Base-by-base conservation (phyloP, 92 coral and sea anemone genomes). In the Montipora capitata region DNA sequence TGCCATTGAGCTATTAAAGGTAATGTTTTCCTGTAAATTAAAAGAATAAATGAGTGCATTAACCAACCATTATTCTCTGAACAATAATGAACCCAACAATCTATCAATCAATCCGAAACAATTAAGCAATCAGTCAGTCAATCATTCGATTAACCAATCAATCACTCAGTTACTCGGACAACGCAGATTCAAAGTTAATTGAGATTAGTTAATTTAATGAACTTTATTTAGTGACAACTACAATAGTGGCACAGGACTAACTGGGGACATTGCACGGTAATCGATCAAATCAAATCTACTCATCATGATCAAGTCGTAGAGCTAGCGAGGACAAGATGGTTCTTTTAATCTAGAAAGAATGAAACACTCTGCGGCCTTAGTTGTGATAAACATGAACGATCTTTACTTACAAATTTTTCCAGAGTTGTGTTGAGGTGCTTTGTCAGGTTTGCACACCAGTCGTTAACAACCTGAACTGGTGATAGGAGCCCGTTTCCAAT, bases 371-470 rank as follows among this genome's bases (percentile, higher is more conserved):
- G 62, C n/a, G 1, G 51, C 51, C 9, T 45, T 45, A 4, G 51
- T 45, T 45, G 51, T 45, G 51, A 45, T 8, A 16, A 7, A 12
- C 27, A 58, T 17, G 58, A 12, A 7, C 7, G 14, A 43, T 16
- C 51, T 40, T 10, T 42, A 88, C 95, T 85, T 80, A 92, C 95
- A 88, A 88, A 89, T 15, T 88, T 87, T 54, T 85, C 83, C 56
- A 79, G 12, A 18, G 89, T 87, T 40, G 78, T 81, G 75, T 72
- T 78, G 39, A 92, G 76, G 17, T 88, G 87, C 13, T 62, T 71
- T 56, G 95, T 92, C 6, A 79, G 56, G 68, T 85, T 92, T 8
- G 10, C 44, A 44, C 95, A 92, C 95, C 95, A 92, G 62, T 65
- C 76, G 16, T 87, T 68, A 38, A 91, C 64, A n/a, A 65, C 63